Percentiles rank a stretch among this genome's conserved stretches.
Conservation (phyloP, 2,888 invertebrate genomes). For the Diplazon laetatorius region DNA sequence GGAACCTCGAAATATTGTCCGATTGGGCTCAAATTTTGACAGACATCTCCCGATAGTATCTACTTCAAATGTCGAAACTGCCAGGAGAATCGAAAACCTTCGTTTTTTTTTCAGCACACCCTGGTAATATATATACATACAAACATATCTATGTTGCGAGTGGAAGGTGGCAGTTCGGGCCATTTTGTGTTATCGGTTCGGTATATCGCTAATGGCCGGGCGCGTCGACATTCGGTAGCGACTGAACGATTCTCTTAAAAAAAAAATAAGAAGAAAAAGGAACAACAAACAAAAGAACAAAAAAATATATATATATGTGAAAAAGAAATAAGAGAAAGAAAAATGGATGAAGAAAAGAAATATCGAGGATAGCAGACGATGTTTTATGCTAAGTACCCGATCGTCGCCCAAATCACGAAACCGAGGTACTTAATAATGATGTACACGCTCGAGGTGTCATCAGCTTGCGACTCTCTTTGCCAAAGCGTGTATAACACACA, state of each 20-base stretch:
- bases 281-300: too few species aligned
- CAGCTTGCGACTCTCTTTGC: slow-evolving; percentile 43
- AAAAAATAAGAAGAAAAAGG: slow-evolving; percentile 36
- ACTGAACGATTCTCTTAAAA: slow-evolving; percentile 57
- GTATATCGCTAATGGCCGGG: slow-evolving; percentile 58
- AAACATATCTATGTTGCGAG: too few species aligned
- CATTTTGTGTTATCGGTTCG: slow-evolving; percentile 45
- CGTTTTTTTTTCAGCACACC: too few species aligned
- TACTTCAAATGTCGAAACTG: too few species aligned
- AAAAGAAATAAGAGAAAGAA: not conserved
- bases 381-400: slow-evolving; percentile 78
- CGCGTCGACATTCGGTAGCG: slow-evolving; percentile 31
- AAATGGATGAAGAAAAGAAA: slow-evolving; percentile 14
- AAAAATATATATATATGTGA: too few species aligned
- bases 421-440: slow-evolving; percentile 71
- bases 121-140: too few species aligned
- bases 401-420: slow-evolving; percentile 75
- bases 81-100: too few species aligned
- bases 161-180: slow-evolving; percentile 7
- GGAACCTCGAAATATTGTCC: too few species aligned
- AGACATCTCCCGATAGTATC: too few species aligned
- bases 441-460: slow-evolving; percentile 67
- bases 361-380: slow-evolving; percentile 71
- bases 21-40: too few species aligned
- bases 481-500: too few species aligned